Evolutionary conservation across 2,113 vertebrate genomes (phyloP).

Genomic region (Aptenodytes forsteri): DNA sequence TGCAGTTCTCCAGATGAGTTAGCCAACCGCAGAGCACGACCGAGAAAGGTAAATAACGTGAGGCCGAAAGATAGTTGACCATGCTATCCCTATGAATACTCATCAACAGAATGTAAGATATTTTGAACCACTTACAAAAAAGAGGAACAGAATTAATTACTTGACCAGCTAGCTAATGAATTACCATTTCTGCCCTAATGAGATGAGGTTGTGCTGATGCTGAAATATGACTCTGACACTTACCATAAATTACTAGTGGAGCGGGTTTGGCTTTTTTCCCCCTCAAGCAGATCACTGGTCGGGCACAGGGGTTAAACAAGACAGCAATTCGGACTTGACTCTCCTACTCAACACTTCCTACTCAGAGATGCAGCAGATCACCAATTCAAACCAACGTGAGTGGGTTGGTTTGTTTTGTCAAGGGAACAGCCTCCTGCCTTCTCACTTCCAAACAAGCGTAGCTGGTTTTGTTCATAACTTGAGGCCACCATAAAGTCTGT

Average conservation of each 20-base stretch:
- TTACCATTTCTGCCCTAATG: not conserved
- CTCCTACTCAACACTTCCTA: accelerated
- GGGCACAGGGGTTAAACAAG: not conserved
- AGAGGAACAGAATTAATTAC: not conserved
- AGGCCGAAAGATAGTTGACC: accelerated
- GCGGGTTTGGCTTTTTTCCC: not conserved
- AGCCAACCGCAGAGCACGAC: not conserved
- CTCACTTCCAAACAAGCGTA: accelerated
- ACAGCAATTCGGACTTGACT: not conserved
- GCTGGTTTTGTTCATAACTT: not conserved
- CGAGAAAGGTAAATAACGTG: accelerated
- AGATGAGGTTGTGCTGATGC: not conserved
- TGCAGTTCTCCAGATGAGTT: accelerated
- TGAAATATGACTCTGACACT: not conserved
- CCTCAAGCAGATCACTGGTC: not conserved
- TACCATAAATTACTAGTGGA: not conserved
- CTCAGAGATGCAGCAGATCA: not conserved
- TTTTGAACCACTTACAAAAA: not conserved
- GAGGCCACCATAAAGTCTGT: not conserved
- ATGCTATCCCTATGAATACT: accelerated
- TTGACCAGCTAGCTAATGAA: not conserved
- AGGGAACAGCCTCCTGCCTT: not conserved
- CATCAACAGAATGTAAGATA: accelerated
- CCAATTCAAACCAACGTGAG: accelerated
- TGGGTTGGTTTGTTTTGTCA: not conserved